Base-by-base conservation (phyloP, 35 echinoderm and acorn worm genomes). In the Apostichopus californicus region DNA sequence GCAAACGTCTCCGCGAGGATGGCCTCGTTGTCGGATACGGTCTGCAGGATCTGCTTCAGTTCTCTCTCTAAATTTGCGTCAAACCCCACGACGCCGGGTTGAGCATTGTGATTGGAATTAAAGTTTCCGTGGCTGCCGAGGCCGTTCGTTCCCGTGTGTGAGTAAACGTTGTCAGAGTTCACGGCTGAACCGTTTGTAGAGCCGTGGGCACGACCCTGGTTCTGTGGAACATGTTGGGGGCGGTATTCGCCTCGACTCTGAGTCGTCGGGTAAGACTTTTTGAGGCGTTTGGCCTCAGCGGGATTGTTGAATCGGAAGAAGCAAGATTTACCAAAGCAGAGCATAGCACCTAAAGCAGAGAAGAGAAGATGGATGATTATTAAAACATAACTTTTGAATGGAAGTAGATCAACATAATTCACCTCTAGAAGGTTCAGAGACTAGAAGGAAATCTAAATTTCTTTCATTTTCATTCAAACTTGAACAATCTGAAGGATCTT, bases 221-320 rank as follows among this genome's bases (percentile, higher is more conserved):
- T 61, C 55, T 57, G 81, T 59, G 55, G 81, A 17, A 85, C 17
- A 25, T 79, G n/a, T 46, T 59, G 85, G 55, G 25, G 57, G 52
- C 54, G 64, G 78, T 94, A 92, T 54, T 85, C 89, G 46, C 91
- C 79, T 15, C 92, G 46, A 94, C 86, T 94, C 54, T 86, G 91
- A 25, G 56, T 78, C 5, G 82, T 57, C 23, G 75, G 52, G 87
- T 93, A 75, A 17, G 70, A 90, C 59, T 92, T 75, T 78, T 79
- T 95, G 5, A 95, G 61, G 63, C 92, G 81, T 57, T 93, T 98
- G 34, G 97, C 97, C 84, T 98, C 95, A 0, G 71, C 53, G 1
- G 97, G 94, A 79, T 96, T 94, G 93, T 98, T 98, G 68, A 98
- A 98, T 55, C 95, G 80, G 92, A 94, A 96, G 87, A 93, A 94